Evolutionary conservation across 2,888 invertebrate species (phyloP).

Genomic region (Ferdinandea cuprea): DNA sequence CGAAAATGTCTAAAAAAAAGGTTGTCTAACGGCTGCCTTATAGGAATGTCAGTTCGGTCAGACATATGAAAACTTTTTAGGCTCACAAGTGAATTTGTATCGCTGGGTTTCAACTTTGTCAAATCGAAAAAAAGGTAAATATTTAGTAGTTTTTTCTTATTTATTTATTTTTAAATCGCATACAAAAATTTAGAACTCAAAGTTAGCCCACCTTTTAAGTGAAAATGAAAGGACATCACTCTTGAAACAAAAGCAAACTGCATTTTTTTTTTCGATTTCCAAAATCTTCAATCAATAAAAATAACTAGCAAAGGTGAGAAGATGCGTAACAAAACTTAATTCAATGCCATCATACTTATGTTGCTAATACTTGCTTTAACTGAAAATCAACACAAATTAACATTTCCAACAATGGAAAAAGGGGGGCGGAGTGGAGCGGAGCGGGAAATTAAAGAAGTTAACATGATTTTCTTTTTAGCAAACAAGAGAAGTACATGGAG

Average conservation of each 20-base stretch:
- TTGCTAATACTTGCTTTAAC: slow-evolving; percentile 56
- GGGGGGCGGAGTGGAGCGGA: background rate
- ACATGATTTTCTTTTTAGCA: slow-evolving; percentile 58
- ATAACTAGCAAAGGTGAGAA: slow-evolving; percentile 64
- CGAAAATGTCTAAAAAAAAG: too few species aligned
- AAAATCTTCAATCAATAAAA: slow-evolving; percentile 31
- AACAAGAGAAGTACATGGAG: slow-evolving; percentile 68
- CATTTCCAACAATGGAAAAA: slow-evolving; percentile 49
- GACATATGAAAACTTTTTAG: too few species aligned
- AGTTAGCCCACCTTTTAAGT: slow-evolving; percentile 13
- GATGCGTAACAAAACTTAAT: slow-evolving; percentile 60
- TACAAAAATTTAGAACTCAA: slow-evolving; percentile 1
- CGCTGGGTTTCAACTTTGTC: too few species aligned
- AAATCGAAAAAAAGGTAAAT: too few species aligned
- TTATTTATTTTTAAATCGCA: background rate
- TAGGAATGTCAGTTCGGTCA: too few species aligned
- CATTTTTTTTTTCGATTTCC: slow-evolving; percentile 20
- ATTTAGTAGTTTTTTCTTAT: background rate
- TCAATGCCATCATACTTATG: slow-evolving; percentile 62
- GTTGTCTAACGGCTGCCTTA: too few species aligned
- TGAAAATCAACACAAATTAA: slow-evolving; percentile 58
- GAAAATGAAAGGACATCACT: slow-evolving; percentile 38
- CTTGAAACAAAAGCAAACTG: slow-evolving; percentile 32
- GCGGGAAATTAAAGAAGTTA: slow-evolving; percentile 17
- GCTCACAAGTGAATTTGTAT: too few species aligned